Evolutionary conservation across 2,113 vertebrate genomes (phyloP).

Genomic region (Bubo blakistoni): DNA sequence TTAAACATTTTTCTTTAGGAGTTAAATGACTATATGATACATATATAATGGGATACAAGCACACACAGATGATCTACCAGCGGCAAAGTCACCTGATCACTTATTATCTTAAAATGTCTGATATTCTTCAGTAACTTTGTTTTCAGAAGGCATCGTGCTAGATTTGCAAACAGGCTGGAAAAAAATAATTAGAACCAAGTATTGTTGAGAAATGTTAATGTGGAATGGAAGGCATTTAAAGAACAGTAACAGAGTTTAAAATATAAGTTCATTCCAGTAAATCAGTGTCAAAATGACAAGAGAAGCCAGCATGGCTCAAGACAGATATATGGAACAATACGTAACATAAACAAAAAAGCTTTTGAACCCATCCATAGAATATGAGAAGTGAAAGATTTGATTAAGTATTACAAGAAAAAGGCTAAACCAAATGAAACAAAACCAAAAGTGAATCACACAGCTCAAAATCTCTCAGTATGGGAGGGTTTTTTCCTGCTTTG

Average conservation of each 20-base stretch:
- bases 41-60: background rate
- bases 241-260: slow-evolving; percentile 27
- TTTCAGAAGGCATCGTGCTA: background rate
- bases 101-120: background rate
- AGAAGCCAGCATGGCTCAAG: slow-evolving; percentile 41
- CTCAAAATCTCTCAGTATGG: background rate
- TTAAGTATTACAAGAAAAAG: slow-evolving; percentile 45
- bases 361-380: slow-evolving; percentile 18
- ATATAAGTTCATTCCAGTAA: slow-evolving; percentile 66
- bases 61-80: background rate
- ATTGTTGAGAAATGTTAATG: slow-evolving; percentile 40
- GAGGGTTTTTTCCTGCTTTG: background rate
- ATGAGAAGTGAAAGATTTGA: slow-evolving; percentile 22
- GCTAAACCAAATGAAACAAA: slow-evolving; percentile 18
- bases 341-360: slow-evolving; percentile 38
- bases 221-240: slow-evolving; percentile 37
- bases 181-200: slow-evolving; percentile 38
- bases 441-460: background rate
- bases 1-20: background rate
- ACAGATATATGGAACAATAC: slow-evolving; percentile 27
- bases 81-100: background rate
- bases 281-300: slow-evolving; percentile 75
- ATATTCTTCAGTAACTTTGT: background rate
- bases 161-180: slow-evolving; percentile 11
- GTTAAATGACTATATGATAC: background rate